These are phyloP conservation scores for Diorhabda carinulata DNA, from an alignment of 1,140 invertebrate species.

Conservation along the genomic window DNA sequence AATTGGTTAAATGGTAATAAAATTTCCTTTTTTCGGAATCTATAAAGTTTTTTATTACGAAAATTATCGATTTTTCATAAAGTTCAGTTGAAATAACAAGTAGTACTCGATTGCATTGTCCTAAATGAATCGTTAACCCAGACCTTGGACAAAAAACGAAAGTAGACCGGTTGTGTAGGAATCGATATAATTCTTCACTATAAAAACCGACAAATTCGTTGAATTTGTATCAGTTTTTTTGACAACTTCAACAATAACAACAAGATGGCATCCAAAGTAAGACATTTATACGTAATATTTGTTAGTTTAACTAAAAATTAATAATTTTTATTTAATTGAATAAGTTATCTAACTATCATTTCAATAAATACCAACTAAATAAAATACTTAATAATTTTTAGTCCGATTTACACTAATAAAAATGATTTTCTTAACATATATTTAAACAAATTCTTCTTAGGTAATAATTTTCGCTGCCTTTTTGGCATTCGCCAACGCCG, in stretches of 20 bases:
- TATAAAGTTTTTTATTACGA: too few species aligned
- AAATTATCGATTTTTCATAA: too few species aligned
- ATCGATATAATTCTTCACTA: not conserved
- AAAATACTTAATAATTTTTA: too few species aligned
- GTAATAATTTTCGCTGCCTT: constrained; percentile 34
- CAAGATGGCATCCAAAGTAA: not conserved
- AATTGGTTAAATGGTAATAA: too few species aligned
- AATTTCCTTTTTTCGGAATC: too few species aligned
- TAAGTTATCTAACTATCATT: too few species aligned
- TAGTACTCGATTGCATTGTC: too few species aligned
- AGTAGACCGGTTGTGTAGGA: not conserved
- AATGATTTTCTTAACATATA: too few species aligned
- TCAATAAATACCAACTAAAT: too few species aligned
- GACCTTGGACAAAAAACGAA: not conserved
- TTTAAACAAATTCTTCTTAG: constrained; percentile 24
- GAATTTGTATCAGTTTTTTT: not conserved
- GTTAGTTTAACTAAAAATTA: not conserved
- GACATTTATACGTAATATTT: not conserved
- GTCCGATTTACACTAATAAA: too few species aligned
- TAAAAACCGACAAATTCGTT: not conserved
- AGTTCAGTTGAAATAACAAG: too few species aligned
- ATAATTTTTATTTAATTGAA: too few species aligned
- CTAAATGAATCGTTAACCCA: not conserved
- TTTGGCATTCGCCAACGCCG: constrained; percentile 42
- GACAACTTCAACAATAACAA: not conserved